These are phyloP conservation scores for Dysidea cf. avara DNA, from an alignment of 37 sponge, comb jelly and placozoan genomes.

Conservation along the genomic window DNA sequence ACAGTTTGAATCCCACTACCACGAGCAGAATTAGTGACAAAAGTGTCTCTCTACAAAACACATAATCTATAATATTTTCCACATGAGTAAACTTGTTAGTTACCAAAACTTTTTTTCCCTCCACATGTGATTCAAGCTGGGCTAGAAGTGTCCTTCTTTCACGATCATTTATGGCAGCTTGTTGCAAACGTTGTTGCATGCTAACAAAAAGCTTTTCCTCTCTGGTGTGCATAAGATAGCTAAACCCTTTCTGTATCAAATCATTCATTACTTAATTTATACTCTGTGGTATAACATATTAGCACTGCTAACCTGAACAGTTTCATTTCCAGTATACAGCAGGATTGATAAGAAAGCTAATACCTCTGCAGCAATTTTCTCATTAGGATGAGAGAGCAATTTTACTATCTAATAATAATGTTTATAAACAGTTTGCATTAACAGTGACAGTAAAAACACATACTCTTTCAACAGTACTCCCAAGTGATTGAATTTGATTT, in stretches of 20 bases:
- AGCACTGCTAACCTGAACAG: constrained; percentile 39
- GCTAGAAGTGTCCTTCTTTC: too few relatives aligned
- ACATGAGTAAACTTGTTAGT: not conserved
- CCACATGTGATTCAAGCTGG: not conserved
- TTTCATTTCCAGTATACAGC: constrained; percentile 31
- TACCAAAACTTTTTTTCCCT: constrained; percentile 7
- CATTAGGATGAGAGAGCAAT: constrained; percentile 44
- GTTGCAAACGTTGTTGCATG: too few relatives aligned
- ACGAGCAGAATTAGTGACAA: too few relatives aligned
- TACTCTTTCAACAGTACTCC: too few relatives aligned
- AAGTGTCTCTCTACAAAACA: too few relatives aligned
- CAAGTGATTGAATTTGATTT: too few relatives aligned
- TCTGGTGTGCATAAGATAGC: too few relatives aligned
- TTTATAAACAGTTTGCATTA: not conserved
- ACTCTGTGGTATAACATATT: not conserved
- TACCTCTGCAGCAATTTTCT: constrained; percentile 16
- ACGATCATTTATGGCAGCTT: too few relatives aligned
- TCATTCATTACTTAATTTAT: constrained; percentile 4
- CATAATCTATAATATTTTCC: too few relatives aligned
- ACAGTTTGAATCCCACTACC: too few relatives aligned
- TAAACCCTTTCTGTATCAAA: too few relatives aligned
- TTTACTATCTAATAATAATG: constrained; percentile 34
- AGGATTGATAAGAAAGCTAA: constrained; percentile 19
- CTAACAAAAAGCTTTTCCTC: too few relatives aligned
- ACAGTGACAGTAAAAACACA: not conserved